Conservation (phyloP, 1,140 invertebrate genomes). For the Nephotettix cincticeps region DNA sequence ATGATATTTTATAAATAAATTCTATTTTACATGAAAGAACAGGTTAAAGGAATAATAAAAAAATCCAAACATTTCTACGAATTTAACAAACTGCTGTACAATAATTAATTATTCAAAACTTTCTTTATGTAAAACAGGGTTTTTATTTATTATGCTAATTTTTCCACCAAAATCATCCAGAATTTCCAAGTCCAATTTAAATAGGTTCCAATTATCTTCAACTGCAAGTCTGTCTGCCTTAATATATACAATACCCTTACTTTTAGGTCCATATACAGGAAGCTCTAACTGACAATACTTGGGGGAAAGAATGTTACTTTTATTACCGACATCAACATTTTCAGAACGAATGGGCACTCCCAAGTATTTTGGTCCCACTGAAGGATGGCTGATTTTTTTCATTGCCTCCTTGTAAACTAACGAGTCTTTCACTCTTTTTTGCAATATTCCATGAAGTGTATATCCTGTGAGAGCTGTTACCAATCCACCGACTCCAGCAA, state of each 20-base stretch:
- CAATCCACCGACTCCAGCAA: neutral
- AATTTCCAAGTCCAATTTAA: neutral
- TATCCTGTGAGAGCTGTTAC: neutral
- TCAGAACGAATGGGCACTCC: neutral
- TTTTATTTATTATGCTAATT: neutral
- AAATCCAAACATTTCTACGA: too few species aligned
- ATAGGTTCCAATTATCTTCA: conserved; percentile 4
- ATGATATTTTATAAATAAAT: too few species aligned
- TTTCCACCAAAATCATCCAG: neutral
- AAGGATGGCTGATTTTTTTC: neutral
- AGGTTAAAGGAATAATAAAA: too few species aligned
- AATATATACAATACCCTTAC: neutral
- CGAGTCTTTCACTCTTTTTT: neutral
- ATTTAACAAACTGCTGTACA: too few species aligned
- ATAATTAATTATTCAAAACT: too few species aligned
- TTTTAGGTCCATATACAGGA: neutral
- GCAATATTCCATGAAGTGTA: neutral
- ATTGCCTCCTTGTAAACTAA: conserved; percentile 4
- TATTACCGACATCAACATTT: neutral
- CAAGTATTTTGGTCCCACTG: neutral
- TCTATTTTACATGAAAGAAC: too few species aligned
- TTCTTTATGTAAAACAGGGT: neutral
- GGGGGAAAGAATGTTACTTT: neutral
- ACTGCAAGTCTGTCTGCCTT: neutral
- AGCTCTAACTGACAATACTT: neutral